Evolutionary conservation across 2,797 vertebrate genomes (phyloP), one percentile per base, ranked within the genome.

Genomic region (Crenichthys baileyi): DNA sequence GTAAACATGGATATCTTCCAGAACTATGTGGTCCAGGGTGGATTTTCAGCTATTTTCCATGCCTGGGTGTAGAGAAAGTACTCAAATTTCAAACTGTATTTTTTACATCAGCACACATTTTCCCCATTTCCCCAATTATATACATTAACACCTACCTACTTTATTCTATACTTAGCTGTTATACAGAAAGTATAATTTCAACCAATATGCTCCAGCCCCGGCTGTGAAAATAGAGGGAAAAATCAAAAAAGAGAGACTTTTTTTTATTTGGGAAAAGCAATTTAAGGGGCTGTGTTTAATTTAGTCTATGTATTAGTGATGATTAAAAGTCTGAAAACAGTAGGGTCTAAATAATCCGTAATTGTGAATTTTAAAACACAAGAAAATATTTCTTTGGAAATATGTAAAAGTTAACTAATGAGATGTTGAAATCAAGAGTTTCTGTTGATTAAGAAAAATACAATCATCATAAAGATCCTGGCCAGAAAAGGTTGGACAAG

Each of bases 1-100:
- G 78, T 77, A 89, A 91, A 92, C 81, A 84, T 73, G 80, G 83
- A 88, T 90, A 88, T 90, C 81, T 80, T 80, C 80, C 78, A 87
- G 88, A 91, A 88, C 81, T 63, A 51, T 80, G 70, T 75, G 58
- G 58, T 36, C 61, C 29, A 41, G 20, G 0, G 72, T 91, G 73
- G 78, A 79, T 85, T 88, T 90, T 80, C 76, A 73, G 55, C 48
- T 55, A 84, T 86, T 86, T 88, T 78, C 72, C 81, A 77, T 53
- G 70, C 22, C 31, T 29, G 29, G 60, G 79, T 84, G 79, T 85
- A 72, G 87, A 74, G 53, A 76, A 88, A 83, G 41, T 24, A n/a
- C 77, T 85, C 74, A 75, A 9, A 87, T 87, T 85, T 88, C 84
- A 87, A 70, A 76, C 39, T 70, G 79, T 67, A 85, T 83, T 87